Percentiles rank a stretch among this genome's conserved stretches.
These are phyloP conservation scores for Drosophila elegans DNA, from an alignment of 1,140 invertebrate genomes.

Conservation along the genomic window DNA sequence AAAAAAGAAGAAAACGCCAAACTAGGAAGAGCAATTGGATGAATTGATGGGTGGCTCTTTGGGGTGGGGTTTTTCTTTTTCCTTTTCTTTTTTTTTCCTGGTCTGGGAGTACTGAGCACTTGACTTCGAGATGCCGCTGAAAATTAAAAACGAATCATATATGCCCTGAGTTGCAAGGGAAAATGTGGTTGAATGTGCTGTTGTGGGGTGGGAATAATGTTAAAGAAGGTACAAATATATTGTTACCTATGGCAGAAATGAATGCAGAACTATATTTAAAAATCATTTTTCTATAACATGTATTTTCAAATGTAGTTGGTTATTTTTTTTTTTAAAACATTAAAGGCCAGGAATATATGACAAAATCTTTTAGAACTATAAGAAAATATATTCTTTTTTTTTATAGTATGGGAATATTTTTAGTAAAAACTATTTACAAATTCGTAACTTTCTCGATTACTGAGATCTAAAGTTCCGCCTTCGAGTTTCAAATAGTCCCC, in stretches of 20 bases:
- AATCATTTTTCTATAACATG: no score
- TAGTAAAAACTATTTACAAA: no score
- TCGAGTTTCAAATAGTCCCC: not conserved
- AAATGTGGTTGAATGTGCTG: not conserved
- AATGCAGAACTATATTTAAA: not conserved
- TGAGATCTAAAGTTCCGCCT: not conserved
- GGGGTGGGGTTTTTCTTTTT: not conserved
- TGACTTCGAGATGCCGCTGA: conserved; percentile 8
- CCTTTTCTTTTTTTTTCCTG: not conserved
- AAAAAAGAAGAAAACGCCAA: conserved; percentile 45
- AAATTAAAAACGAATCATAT: conserved; percentile 22
- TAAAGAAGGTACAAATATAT: no score
- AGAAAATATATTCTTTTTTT: not conserved
- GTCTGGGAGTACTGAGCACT: conserved; percentile 7
- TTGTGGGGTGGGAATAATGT: not conserved
- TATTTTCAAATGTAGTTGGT: no score
- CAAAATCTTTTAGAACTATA: no score
- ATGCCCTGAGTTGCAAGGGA: conserved; percentile 7
- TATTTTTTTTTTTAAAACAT: no score
- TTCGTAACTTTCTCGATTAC: not conserved
- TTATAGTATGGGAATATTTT: no score
- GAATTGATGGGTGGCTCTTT: conserved; percentile 46
- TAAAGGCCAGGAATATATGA: no score
- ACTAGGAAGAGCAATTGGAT: conserved; percentile 59
- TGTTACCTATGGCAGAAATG: not conserved